phyloP scores from a whole-genome alignment of 2,113 vertebrate genomes.

The Bubalus kerabau region DNA sequence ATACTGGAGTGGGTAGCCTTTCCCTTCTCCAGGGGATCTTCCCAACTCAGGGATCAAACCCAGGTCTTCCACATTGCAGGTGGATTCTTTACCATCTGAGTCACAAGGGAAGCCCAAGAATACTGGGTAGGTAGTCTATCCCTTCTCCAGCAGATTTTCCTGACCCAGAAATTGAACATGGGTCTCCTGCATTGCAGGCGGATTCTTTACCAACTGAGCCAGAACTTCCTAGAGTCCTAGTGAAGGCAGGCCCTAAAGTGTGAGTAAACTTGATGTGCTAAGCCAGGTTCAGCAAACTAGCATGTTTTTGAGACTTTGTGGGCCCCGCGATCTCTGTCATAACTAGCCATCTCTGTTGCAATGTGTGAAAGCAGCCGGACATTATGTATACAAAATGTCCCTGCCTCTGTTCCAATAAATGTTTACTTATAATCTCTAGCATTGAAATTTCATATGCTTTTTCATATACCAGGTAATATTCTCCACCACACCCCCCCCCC shows the following conservation, averaged over 20 bases:
- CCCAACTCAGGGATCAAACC: neutral
- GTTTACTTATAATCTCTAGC: neutral
- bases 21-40: neutral
- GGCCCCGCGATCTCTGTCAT: fast-evolving
- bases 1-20: neutral
- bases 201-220: neutral
- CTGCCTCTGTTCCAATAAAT: neutral
- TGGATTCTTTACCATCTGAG: neutral
- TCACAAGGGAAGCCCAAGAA: neutral
- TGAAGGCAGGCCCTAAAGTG: neutral
- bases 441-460: neutral
- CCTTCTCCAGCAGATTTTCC: neutral
- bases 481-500: neutral
- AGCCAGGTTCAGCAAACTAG: neutral
- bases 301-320: fast-evolving
- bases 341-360: fast-evolving
- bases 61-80: neutral
- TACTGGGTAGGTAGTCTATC: neutral
- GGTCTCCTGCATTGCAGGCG: neutral
- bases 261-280: no score
- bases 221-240: neutral
- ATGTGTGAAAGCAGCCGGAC: fast-evolving
- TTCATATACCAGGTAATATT: neutral
- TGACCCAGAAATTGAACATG: fast-evolving
- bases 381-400: fast-evolving